These are phyloP conservation scores for Chymomyza costata DNA, from an alignment of 1,140 invertebrate genomes.

Conservation along the genomic window DNA sequence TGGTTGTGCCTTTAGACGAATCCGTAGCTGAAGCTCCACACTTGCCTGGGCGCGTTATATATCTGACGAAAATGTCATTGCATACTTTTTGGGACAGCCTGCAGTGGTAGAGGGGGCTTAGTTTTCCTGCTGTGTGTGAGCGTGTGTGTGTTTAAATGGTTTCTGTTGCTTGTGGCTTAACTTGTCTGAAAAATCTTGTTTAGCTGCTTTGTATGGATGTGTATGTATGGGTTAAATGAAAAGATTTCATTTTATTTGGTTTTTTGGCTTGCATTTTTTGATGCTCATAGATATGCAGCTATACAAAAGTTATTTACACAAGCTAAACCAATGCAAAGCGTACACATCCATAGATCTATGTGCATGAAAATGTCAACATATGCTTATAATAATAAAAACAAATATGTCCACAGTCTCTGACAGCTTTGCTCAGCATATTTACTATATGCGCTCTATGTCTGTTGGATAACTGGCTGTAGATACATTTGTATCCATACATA, in stretches of 20 bases:
- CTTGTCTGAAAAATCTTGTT: slow-evolving; percentile 62
- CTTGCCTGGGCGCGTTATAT: neutral
- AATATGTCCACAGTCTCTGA: slow-evolving; percentile 63
- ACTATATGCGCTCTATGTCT: slow-evolving; percentile 16
- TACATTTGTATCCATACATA: slow-evolving; percentile 48
- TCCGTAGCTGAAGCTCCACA: neutral
- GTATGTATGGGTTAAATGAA: slow-evolving; percentile 51
- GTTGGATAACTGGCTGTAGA: slow-evolving; percentile 28
- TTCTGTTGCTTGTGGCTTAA: slow-evolving; percentile 24
- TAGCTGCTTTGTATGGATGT: slow-evolving; percentile 21
- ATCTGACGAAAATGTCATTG: neutral
- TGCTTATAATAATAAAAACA: slow-evolving; percentile 72
- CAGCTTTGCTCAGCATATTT: slow-evolving; percentile 65
- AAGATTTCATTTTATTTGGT: slow-evolving; percentile 42
- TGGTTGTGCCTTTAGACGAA: slow-evolving; percentile 43
- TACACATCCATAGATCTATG: slow-evolving; percentile 5
- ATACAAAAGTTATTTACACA: slow-evolving; percentile 68
- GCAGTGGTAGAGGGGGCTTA: neutral
- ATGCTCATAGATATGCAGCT: slow-evolving; percentile 42
- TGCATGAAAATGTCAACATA: slow-evolving; percentile 68
- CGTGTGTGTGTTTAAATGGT: slow-evolving; percentile 16
- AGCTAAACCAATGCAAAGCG: slow-evolving; percentile 47
- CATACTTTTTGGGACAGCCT: neutral
- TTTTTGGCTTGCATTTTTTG: slow-evolving; percentile 55
- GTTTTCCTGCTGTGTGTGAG: neutral